phyloP scores from a whole-genome alignment of 2,113 vertebrate species.

The Electrona antarctica region DNA sequence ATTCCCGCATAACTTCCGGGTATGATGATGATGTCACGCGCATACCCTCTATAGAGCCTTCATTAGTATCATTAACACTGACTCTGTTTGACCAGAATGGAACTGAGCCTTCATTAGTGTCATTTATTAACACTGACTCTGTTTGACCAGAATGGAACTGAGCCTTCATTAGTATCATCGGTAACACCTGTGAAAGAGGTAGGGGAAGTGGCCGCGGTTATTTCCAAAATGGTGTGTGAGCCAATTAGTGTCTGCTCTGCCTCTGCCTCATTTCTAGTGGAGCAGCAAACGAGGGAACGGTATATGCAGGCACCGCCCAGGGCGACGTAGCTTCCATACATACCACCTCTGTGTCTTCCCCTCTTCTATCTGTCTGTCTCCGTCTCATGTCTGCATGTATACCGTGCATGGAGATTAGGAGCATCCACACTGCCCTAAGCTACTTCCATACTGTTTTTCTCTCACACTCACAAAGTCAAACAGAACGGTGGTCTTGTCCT shows the following conservation, averaged over 20 bases:
- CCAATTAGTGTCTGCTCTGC: constrained; percentile 45
- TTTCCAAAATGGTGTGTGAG: too few species aligned
- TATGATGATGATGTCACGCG: too few species aligned
- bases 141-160: too few species aligned
- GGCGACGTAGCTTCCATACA: constrained; percentile 48
- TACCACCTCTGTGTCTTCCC: constrained; percentile 44
- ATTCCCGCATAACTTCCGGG: too few species aligned
- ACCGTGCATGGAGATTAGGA: constrained; percentile 43
- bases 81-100: too few species aligned
- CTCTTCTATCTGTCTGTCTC: constrained; percentile 46
- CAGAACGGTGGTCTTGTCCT: constrained; percentile 16
- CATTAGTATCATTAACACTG: too few species aligned
- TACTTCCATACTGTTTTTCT: constrained; percentile 37
- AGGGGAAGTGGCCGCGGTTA: too few species aligned
- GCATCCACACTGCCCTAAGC: constrained; percentile 52
- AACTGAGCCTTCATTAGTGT: too few species aligned
- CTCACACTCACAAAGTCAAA: constrained; percentile 19
- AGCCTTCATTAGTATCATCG: too few species aligned
- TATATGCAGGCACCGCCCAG: constrained; percentile 45
- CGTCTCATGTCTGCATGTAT: constrained; percentile 39
- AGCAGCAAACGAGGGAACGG: constrained; percentile 47
- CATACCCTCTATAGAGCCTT: too few species aligned
- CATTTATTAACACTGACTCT: too few species aligned
- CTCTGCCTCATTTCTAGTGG: constrained; percentile 46
- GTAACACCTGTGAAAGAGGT: too few species aligned